Conservation (phyloP, 2,888 invertebrate species). For the Empis stercorea region DNA sequence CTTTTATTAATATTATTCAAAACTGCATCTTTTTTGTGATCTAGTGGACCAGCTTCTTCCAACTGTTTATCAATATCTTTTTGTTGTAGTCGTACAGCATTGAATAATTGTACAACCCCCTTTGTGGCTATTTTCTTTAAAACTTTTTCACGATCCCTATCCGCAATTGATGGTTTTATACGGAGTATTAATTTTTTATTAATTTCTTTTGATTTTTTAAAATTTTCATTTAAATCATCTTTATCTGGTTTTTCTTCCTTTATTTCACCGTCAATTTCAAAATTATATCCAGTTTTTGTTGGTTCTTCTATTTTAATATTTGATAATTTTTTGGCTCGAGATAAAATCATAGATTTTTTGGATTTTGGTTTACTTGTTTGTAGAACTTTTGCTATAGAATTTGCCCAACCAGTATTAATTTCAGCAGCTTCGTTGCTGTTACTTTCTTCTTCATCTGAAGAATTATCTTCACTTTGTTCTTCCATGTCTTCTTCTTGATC, state of each 20-base stretch:
- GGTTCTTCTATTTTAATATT: conserved; percentile 40
- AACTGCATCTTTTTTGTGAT: conserved; percentile 62
- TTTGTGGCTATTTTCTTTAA: conserved; percentile 77
- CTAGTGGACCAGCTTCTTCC: conserved; percentile 56
- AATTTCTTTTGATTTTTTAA: conserved; percentile 24
- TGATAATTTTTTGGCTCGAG: conserved; percentile 61
- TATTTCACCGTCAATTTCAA: conserved; percentile 53
- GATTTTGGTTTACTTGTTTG: conserved; percentile 59
- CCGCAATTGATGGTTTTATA: conserved; percentile 60
- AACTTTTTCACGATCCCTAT: conserved; percentile 62
- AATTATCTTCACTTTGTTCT: conserved; percentile 6
- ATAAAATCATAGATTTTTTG: conserved; percentile 61
- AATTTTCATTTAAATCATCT: conserved; percentile 19
- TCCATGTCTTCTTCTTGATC: not conserved
- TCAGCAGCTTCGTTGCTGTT: conserved; percentile 6
- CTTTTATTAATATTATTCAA: conserved; percentile 59
- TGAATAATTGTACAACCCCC: conserved; percentile 86
- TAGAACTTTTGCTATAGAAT: conserved; percentile 68
- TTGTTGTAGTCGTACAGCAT: conserved; percentile 79
- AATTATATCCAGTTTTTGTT: conserved; percentile 40
- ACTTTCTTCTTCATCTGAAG: conserved; percentile 11
- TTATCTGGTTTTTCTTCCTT: conserved; percentile 35
- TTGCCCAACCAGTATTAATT: conserved; percentile 65
- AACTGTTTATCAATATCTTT: conserved; percentile 59
- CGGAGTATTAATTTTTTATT: conserved; percentile 29